Percentiles rank a stretch among this genome's conserved stretches.
Conservation (phyloP, 2,888 invertebrate genomes). For the Ctena decussata region DNA sequence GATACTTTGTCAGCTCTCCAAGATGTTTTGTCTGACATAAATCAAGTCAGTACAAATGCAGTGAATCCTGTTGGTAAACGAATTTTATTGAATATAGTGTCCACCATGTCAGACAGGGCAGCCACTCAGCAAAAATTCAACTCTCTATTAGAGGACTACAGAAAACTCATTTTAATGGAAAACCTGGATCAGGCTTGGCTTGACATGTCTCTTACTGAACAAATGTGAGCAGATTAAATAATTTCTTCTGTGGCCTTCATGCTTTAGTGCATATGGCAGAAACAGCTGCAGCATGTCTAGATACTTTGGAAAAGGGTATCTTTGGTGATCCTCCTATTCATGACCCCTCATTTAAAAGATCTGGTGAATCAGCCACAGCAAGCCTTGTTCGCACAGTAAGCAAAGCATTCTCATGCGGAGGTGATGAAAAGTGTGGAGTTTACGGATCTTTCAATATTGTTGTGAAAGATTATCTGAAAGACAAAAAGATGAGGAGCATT, state of each 20-base stretch:
- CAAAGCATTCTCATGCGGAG: slow-evolving; percentile 43
- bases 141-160: slow-evolving; percentile 5
- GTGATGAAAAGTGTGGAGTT: slow-evolving; percentile 48
- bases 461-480: slow-evolving; percentile 42
- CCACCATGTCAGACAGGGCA: slow-evolving; percentile 44
- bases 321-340: slow-evolving; percentile 32
- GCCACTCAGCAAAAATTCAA: slow-evolving; percentile 23
- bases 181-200: slow-evolving; percentile 46
- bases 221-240: slow-evolving; percentile 45
- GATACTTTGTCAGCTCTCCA: slow-evolving; percentile 38
- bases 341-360: slow-evolving; percentile 38
- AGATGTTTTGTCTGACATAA: slow-evolving; percentile 37
- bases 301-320: slow-evolving; percentile 44
- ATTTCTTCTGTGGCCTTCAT: slow-evolving; percentile 71
- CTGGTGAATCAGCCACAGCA: slow-evolving; percentile 18
- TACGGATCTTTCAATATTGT: slow-evolving; percentile 31
- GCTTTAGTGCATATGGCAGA: slow-evolving; percentile 64
- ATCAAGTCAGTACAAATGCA: slow-evolving; percentile 7
- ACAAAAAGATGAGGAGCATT: slow-evolving; percentile 14
- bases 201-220: slow-evolving; percentile 38
- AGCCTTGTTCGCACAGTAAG: slow-evolving; percentile 29
- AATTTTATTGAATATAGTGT: slow-evolving; percentile 27
- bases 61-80: not conserved
- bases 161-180: slow-evolving; percentile 46
- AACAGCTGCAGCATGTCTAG: slow-evolving; percentile 2